Base-by-base conservation (phyloP, 2,797 vertebrate genomes). In the Poeciliopsis gracilis region DNA sequence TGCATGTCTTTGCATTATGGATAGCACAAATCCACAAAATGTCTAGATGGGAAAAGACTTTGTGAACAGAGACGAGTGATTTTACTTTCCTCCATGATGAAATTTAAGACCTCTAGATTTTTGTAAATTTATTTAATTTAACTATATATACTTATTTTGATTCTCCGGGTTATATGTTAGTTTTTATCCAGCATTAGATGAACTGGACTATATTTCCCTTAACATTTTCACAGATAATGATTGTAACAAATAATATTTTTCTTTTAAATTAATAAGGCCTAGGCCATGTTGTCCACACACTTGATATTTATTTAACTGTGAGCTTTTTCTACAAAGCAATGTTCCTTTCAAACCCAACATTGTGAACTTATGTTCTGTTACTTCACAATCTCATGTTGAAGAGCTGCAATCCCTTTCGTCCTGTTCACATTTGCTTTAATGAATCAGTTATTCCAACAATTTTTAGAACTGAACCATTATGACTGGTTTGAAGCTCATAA, bases 1-100 rank as follows among this genome's bases (percentile, higher is more conserved):
- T 85, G 90, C 90, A 93, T 92, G 92, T 75, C 61, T 81, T 66
- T 76, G 13, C 59, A 78, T 30, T 80, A 63, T 79, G 43, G 79
- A 49, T 30, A 84, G 75, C 66, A 77, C 38, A 70, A 4, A 20
- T 73, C 76, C 16, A 28, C 82, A 75, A 89, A 89, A 89, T 87
- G 67, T 75, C 30, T 10, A 33, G 18, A 75, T 43, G 23, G 41
- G 16, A 45, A 13, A 20, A 63, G 0, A 0, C 51, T 12, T 15
- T 75, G 72, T 72, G 53, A 87, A 85, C 75, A 76, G 79, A 76
- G 77, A 67, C 47, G 11, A 5, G 10, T 1, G 11, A 43, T 36
- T 25, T 53, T 13, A 30, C 8, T 10, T 77, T 33, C 61, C 63
- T 73, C 2, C 30, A 18, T 73, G 57, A 25, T 78, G 36, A 82